Percentiles rank a stretch among this genome's conserved stretches.
Evolutionary conservation across 2,888 invertebrate species (phyloP).

Genomic region (Myopa testacea): DNA sequence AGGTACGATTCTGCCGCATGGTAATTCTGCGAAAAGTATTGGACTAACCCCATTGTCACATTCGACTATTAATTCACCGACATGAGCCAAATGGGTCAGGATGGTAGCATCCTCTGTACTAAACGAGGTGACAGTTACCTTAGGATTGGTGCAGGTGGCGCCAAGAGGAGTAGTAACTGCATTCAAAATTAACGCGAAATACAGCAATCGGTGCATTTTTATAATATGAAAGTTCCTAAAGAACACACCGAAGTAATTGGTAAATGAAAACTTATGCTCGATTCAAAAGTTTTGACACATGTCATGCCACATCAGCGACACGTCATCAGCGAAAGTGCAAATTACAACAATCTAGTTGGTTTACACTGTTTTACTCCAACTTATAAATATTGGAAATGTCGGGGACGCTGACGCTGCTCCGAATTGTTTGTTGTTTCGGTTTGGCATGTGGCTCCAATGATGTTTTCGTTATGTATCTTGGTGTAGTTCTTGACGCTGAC

Average conservation of each 20-base stretch:
- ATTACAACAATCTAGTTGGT: too few relatives aligned
- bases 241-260: too few relatives aligned
- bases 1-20: slow-evolving; percentile 82
- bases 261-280: neutral
- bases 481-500: too few relatives aligned
- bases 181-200: slow-evolving; percentile 53
- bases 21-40: slow-evolving; percentile 89
- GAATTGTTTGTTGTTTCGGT: too few relatives aligned
- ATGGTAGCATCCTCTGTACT: slow-evolving; percentile 94
- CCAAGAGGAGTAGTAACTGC: slow-evolving; percentile 52
- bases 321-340: neutral
- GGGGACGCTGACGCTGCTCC: too few relatives aligned
- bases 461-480: too few relatives aligned
- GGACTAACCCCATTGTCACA: slow-evolving; percentile 80
- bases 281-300: too few relatives aligned
- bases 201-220: slow-evolving; percentile 57
- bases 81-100: slow-evolving; percentile 89
- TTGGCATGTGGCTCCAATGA: too few relatives aligned
- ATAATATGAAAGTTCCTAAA: neutral
- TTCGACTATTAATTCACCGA: slow-evolving; percentile 88
- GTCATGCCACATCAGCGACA: neutral
- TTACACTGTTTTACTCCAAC: too few relatives aligned
- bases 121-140: slow-evolving; percentile 83
- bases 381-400: too few relatives aligned
- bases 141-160: slow-evolving; percentile 72